A percentile compares a stretch with the other conserved stretches of the same genome.
phyloP scores from a whole-genome alignment of 2,113 vertebrate genomes.

The Scophthalmus maximus region DNA sequence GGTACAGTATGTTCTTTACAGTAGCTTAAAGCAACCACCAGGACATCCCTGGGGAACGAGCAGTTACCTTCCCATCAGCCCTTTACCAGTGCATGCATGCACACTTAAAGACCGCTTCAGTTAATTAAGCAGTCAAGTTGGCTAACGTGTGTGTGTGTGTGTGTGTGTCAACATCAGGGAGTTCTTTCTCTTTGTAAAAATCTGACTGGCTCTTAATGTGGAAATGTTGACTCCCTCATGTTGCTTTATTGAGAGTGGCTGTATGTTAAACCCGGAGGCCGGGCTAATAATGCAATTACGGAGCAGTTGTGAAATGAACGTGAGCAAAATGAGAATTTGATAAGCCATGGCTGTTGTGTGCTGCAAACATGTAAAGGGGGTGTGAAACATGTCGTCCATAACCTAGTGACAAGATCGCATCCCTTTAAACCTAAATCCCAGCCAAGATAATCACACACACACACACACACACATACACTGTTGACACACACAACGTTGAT shows the following conservation, averaged over 20 bases:
- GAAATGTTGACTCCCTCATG: not conserved
- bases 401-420: not conserved
- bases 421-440: conserved; percentile 3
- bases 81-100: conserved; percentile 8
- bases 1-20: conserved; percentile 58
- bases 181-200: conserved; percentile 9
- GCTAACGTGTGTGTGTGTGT: not conserved
- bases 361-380: not conserved
- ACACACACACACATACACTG: conserved; percentile 15
- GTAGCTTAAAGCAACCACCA: conserved; percentile 49
- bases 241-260: not conserved
- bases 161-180: not conserved
- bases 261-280: not conserved
- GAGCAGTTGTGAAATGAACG: conserved; percentile 27
- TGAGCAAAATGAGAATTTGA: conserved; percentile 17
- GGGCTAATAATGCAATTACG: not conserved
- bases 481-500: conserved; percentile 5
- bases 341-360: not conserved
- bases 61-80: conserved; percentile 40
- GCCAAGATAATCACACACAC: conserved; percentile 15
- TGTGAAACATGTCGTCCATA: conserved; percentile 19
- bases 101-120: conserved; percentile 10
- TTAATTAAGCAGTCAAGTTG: conserved; percentile 30
- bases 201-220: too few species aligned
- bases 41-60: conserved; percentile 36